phyloP scores from a whole-genome alignment of 2,888 invertebrate genomes.

The Cryptus viduatorius region DNA sequence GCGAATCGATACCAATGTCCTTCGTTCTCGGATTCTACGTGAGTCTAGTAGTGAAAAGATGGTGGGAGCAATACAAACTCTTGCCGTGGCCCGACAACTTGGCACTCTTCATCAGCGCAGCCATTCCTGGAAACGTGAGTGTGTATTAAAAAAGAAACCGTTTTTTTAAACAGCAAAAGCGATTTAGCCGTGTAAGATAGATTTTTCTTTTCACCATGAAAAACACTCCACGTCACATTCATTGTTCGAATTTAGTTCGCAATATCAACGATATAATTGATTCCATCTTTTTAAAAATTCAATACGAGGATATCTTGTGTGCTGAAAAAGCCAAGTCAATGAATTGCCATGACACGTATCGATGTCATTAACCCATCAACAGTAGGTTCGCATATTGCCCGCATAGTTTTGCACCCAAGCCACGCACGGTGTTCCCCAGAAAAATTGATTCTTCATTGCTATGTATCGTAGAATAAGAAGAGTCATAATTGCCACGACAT shows the following conservation, averaged over 20 bases:
- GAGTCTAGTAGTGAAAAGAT: slow-evolving; percentile 94
- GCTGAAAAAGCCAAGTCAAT: slow-evolving; percentile 67
- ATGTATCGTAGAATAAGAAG: neutral
- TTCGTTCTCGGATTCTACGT: slow-evolving; percentile 98
- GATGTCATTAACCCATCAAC: slow-evolving; percentile 79
- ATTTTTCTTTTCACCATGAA: too few relatives aligned
- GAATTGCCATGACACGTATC: slow-evolving; percentile 82
- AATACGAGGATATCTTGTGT: too few relatives aligned
- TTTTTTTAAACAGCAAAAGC: neutral
- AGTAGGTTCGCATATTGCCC: neutral
- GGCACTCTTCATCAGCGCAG: slow-evolving; percentile 96
- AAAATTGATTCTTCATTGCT: neutral
- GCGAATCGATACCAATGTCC: slow-evolving; percentile 96
- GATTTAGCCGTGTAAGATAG: neutral
- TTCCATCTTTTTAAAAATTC: too few relatives aligned
- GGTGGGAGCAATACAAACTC: slow-evolving; percentile 98
- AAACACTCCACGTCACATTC: too few relatives aligned
- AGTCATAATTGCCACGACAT: slow-evolving; percentile 1
- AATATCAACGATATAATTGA: too few relatives aligned
- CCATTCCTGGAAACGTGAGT: slow-evolving; percentile 95
- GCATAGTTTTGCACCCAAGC: neutral
- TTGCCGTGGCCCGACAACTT: slow-evolving; percentile 97
- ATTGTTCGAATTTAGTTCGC: too few relatives aligned
- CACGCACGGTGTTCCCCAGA: slow-evolving; percentile 9
- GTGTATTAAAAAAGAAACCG: slow-evolving; percentile 70